phyloP scores from a whole-genome alignment of 2,113 vertebrate species.

The Pavo muticus region DNA sequence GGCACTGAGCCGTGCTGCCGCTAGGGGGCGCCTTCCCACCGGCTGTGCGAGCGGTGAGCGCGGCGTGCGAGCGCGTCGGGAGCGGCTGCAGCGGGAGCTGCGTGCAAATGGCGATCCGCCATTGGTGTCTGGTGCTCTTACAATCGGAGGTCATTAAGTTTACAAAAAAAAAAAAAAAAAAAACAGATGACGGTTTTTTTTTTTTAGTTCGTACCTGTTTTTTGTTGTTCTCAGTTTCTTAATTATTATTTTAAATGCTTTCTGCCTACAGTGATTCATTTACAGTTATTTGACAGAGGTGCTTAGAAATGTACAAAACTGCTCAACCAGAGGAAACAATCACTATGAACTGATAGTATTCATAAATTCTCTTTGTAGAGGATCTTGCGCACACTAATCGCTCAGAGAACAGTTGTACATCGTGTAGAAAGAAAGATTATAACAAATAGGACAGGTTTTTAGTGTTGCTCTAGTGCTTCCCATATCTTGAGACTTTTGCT shows the following conservation, averaged over 20 bases:
- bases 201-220: not conserved
- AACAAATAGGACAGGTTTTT: not conserved
- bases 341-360: not conserved
- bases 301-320: not conserved
- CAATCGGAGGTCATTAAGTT: not conserved
- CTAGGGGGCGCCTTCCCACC: slow-evolving; percentile 48
- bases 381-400: fast-evolving
- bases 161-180: too few species aligned
- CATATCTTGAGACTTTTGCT: not conserved
- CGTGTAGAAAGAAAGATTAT: not conserved
- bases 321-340: too few species aligned
- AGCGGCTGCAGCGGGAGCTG: not conserved
- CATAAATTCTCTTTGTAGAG: not conserved
- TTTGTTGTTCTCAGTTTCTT: not conserved
- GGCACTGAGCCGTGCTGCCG: not conserved
- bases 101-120: fast-evolving
- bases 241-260: not conserved
- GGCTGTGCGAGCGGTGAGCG: not conserved
- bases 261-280: fast-evolving
- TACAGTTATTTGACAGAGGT: not conserved
- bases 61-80: too few species aligned
- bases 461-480: not conserved
- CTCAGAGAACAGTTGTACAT: fast-evolving
- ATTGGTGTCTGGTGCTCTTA: not conserved
- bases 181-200: not conserved